A percentile compares a stretch with the other conserved stretches of the same genome.
Conservation (phyloP, 2,113 vertebrate species). For the Sprattus sprattus region DNA sequence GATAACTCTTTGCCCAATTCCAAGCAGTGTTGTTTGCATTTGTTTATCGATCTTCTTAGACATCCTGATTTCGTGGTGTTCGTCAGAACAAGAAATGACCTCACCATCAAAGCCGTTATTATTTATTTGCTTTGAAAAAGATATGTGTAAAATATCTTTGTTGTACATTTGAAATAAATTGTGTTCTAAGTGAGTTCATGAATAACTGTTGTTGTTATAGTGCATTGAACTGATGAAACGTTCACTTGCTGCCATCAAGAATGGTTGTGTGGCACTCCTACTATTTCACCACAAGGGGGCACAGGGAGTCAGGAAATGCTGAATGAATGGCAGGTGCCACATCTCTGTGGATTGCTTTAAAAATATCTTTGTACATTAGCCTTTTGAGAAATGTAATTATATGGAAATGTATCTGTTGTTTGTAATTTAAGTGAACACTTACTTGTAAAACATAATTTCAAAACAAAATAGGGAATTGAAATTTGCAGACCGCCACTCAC, state of each 20-base stretch:
- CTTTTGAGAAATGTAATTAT: background rate
- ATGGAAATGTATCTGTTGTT: background rate
- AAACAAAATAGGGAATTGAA: background rate
- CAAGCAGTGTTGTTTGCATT: background rate
- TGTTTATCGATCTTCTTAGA: background rate
- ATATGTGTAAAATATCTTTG: background rate
- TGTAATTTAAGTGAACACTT: background rate
- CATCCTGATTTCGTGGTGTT: background rate
- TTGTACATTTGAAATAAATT: background rate
- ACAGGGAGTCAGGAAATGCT: background rate
- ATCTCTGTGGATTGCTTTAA: background rate
- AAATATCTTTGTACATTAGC: background rate
- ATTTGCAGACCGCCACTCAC: background rate
- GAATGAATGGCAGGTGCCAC: background rate
- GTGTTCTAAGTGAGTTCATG: background rate
- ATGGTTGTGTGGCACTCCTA: background rate
- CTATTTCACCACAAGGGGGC: background rate
- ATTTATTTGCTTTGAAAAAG: conserved; percentile 8
- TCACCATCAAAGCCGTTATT: background rate
- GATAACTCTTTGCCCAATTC: background rate
- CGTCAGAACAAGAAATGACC: background rate
- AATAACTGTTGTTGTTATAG: too few relatives aligned
- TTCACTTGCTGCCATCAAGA: too few relatives aligned
- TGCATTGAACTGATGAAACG: too few relatives aligned
- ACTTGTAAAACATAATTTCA: background rate